Percentiles rank a stretch among this genome's conserved stretches.
Conservation (phyloP, 2,113 vertebrate genomes). For the Mirza zaza region DNA sequence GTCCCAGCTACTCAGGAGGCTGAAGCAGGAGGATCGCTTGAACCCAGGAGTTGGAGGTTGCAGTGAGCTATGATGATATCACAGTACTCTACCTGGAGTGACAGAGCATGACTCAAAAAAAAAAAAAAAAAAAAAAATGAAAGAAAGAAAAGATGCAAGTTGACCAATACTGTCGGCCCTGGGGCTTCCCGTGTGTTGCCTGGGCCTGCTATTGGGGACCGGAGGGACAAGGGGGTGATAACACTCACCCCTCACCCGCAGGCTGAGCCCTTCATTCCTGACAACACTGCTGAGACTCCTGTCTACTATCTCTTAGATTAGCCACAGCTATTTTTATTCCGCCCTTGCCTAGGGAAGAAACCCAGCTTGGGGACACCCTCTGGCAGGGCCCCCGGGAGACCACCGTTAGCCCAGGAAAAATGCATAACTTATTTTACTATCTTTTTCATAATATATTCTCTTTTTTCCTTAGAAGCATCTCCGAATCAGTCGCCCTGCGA, state of each 20-base stretch:
- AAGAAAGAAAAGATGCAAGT: background rate
- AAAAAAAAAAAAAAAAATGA: no score
- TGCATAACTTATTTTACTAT: background rate
- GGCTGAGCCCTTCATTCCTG: conserved; percentile 59
- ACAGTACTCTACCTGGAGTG: no score
- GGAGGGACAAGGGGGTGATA: background rate
- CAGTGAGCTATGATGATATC: no score
- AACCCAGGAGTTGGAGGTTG: no score
- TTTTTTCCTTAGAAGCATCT: background rate
- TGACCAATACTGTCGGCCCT: background rate
- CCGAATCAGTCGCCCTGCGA: background rate
- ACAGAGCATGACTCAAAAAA: no score
- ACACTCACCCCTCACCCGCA: background rate
- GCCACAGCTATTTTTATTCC: conserved; percentile 78
- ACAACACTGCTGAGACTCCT: conserved; percentile 45
- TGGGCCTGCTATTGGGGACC: background rate
- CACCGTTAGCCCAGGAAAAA: background rate
- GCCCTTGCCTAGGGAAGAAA: conserved; percentile 67
- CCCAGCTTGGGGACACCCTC: conserved; percentile 2
- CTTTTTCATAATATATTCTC: background rate
- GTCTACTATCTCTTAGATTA: conserved; percentile 77
- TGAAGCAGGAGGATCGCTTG: no score
- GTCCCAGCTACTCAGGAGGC: no score
- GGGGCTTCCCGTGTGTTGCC: background rate
- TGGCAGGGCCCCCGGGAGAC: conserved; percentile 31